phyloP scores from a whole-genome alignment of 2,113 vertebrate genomes.

The Syngnathus floridae region DNA sequence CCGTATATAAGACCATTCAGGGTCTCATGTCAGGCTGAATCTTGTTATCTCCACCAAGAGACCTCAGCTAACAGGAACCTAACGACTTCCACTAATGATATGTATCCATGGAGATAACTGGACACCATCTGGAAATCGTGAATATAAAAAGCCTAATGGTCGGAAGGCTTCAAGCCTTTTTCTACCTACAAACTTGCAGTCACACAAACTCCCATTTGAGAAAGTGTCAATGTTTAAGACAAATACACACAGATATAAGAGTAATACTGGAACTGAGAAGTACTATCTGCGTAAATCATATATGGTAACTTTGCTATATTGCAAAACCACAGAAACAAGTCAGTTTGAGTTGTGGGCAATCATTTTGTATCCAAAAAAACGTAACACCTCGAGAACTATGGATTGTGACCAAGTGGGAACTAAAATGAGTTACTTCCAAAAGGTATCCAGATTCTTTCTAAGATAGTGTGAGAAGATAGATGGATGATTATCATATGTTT shows the following conservation, averaged over 20 bases:
- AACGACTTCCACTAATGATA: slow-evolving; percentile 69
- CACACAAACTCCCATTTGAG: slow-evolving; percentile 28
- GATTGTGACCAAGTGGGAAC: background rate
- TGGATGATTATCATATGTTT: background rate
- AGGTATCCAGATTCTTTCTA: background rate
- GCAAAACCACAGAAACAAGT: background rate
- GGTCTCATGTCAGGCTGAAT: slow-evolving; percentile 69
- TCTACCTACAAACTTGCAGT: slow-evolving; percentile 32
- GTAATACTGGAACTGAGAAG: background rate
- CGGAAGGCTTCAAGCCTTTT: slow-evolving; percentile 52
- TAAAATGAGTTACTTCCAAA: background rate
- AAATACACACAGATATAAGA: background rate
- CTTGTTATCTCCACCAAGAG: slow-evolving; percentile 90
- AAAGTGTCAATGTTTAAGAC: slow-evolving; percentile 17
- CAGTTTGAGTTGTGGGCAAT: background rate
- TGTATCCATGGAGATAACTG: slow-evolving; percentile 84
- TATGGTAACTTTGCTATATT: background rate
- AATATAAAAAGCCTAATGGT: slow-evolving; percentile 62
- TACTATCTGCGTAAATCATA: background rate
- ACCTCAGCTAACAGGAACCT: slow-evolving; percentile 78
- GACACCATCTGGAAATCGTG: slow-evolving; percentile 77
- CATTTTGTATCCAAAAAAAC: background rate
- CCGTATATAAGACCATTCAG: slow-evolving; percentile 33
- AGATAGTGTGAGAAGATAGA: background rate
- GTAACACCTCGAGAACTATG: too few relatives aligned